Percentiles rank a stretch among this genome's conserved stretches.
These are phyloP conservation scores for Budorcas taxicolor DNA, from an alignment of 2,113 vertebrate genomes.

Conservation along the genomic window DNA sequence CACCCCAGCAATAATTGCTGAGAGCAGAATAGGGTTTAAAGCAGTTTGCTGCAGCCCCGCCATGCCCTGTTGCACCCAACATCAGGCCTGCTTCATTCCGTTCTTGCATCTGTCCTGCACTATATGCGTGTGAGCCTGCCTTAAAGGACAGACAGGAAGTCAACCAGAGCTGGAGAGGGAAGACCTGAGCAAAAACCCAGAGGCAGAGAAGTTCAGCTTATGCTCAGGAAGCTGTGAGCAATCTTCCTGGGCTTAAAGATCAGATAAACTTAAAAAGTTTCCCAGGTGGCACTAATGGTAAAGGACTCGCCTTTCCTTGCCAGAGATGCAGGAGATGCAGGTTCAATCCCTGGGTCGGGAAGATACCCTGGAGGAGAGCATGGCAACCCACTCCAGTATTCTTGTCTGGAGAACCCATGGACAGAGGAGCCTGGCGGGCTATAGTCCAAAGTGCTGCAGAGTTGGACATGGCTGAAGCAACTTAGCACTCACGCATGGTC, in stretches of 20 bases:
- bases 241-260: background rate
- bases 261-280: background rate
- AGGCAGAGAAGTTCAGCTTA: background rate
- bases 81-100: background rate
- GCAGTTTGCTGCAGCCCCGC: background rate
- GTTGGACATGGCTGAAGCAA: background rate
- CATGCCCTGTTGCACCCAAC: background rate
- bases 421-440: background rate
- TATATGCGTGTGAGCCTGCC: background rate
- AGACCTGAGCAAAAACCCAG: background rate
- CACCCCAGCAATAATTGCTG: background rate
- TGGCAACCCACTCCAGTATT: background rate
- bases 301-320: background rate
- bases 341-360: background rate
- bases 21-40: background rate
- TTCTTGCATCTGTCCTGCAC: background rate
- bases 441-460: background rate
- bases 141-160: background rate
- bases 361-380: background rate
- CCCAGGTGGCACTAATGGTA: background rate
- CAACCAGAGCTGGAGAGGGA: background rate
- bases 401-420: background rate
- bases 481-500: background rate
- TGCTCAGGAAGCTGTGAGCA: background rate
- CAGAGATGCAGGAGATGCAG: background rate